Percentiles rank a stretch among this genome's conserved stretches.
Evolutionary conservation across 2,797 vertebrate genomes (phyloP).

Genomic region (Synaphobranchus kaupii): DNA sequence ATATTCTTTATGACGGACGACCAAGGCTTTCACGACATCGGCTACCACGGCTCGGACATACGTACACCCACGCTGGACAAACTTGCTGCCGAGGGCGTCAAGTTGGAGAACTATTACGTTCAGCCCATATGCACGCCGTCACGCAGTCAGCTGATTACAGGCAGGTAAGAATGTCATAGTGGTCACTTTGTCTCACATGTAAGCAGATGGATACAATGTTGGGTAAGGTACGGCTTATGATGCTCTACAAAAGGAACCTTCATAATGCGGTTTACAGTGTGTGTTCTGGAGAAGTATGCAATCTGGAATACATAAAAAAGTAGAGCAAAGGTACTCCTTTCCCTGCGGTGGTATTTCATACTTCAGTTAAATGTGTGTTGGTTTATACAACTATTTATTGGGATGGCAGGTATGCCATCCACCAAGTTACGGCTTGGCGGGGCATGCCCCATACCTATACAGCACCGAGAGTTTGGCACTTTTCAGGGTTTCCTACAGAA

Average conservation of each 20-base stretch:
- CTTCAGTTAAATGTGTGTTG: not conserved
- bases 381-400: not conserved
- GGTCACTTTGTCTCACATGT: not conserved
- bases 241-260: not conserved
- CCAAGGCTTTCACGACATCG: slow-evolving; percentile 94
- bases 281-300: not conserved
- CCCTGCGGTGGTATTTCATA: not conserved
- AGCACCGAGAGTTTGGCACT: too few relatives aligned
- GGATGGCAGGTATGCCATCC: too few relatives aligned
- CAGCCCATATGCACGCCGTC: slow-evolving; percentile 98
- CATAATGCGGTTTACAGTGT: not conserved
- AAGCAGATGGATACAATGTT: not conserved
- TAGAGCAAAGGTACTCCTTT: not conserved
- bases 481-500: too few relatives aligned
- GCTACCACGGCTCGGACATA: slow-evolving; percentile 92
- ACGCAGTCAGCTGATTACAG: slow-evolving; percentile 93
- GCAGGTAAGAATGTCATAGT: slow-evolving; percentile 82
- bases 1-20: slow-evolving; percentile 97
- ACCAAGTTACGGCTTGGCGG: too few relatives aligned
- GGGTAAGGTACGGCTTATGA: not conserved
- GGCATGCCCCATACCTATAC: too few relatives aligned
- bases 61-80: slow-evolving; percentile 90
- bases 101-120: slow-evolving; percentile 96
- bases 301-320: not conserved
- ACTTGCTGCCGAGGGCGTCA: slow-evolving; percentile 91